These are phyloP conservation scores for Zosterops pallidus DNA, from an alignment of 2,113 vertebrate genomes.

Conservation along the genomic window DNA sequence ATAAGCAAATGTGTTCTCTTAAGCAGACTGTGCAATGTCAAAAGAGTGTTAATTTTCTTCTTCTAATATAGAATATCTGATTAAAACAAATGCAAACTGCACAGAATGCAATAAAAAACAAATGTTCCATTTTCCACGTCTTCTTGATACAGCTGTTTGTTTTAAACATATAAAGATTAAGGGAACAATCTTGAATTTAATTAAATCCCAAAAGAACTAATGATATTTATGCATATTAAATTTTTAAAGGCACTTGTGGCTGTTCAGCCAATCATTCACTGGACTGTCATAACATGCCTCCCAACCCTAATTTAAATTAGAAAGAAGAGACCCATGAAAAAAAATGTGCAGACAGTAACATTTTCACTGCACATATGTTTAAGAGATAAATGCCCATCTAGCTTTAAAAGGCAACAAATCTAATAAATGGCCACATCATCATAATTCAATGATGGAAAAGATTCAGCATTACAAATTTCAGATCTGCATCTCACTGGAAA, in stretches of 20 bases:
- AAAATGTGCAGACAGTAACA: constrained; percentile 33
- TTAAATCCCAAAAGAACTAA: constrained; percentile 67
- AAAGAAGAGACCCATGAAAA: constrained; percentile 7
- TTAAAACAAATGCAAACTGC: constrained; percentile 39
- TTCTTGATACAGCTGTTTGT: constrained; percentile 58
- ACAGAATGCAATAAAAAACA: constrained; percentile 33
- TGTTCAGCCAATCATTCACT: constrained; percentile 50
- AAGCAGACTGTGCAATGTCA: not conserved
- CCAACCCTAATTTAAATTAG: constrained; percentile 58
- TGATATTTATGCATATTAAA: constrained; percentile 67
- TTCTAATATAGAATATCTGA: constrained; percentile 5
- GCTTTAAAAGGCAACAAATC: constrained; percentile 46
- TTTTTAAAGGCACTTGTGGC: constrained; percentile 50
- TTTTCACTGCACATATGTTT: constrained; percentile 40
- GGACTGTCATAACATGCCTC: constrained; percentile 53
- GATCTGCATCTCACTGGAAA: constrained; percentile 25
- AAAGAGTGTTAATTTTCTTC: constrained; percentile 27
- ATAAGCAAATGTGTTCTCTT: not conserved
- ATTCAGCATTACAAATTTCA: constrained; percentile 33
- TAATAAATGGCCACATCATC: constrained; percentile 55
- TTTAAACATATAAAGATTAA: constrained; percentile 64
- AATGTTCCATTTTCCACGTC: constrained; percentile 44
- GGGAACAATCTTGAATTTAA: constrained; percentile 56
- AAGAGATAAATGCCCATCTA: constrained; percentile 22
- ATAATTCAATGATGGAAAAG: constrained; percentile 3